These are phyloP conservation scores for Atractosteus spatula DNA, from an alignment of 2,113 vertebrate genomes.

Conservation along the genomic window DNA sequence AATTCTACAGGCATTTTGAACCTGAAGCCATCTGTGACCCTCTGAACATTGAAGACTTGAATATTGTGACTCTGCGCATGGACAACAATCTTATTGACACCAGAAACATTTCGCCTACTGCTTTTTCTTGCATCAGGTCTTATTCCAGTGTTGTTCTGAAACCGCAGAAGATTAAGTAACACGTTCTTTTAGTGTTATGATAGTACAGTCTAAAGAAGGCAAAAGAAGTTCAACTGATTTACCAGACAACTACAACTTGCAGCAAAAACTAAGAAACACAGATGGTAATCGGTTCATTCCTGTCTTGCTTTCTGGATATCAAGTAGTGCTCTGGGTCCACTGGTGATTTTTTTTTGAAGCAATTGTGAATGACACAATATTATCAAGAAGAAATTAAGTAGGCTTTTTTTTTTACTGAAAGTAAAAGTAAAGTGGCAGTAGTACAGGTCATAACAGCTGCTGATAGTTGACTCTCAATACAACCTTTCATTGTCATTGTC, in stretches of 20 bases:
- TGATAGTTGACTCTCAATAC: too few species aligned
- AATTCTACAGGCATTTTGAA: constrained; percentile 68
- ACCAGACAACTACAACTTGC: constrained; percentile 5
- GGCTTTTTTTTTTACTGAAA: too few species aligned
- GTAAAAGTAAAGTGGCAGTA: too few species aligned
- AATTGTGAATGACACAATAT: too few species aligned
- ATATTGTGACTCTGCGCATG: constrained; percentile 80
- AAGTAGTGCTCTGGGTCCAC: too few species aligned
- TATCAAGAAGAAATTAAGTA: too few species aligned
- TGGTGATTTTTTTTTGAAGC: too few species aligned
- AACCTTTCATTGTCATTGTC: too few species aligned
- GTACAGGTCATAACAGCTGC: too few species aligned
- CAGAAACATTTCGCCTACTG: constrained; percentile 72
- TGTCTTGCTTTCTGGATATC: too few species aligned
- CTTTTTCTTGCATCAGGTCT: constrained; percentile 85
- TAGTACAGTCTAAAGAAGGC: neutral
- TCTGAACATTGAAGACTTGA: constrained; percentile 64
- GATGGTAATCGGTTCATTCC: too few species aligned
- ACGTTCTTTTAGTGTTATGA: neutral
- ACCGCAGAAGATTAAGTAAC: constrained; percentile 79
- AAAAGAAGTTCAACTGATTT: constrained; percentile 1
- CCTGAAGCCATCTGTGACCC: constrained; percentile 79
- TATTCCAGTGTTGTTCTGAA: constrained; percentile 84
- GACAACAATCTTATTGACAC: constrained; percentile 89
- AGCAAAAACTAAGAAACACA: constrained; percentile 2